These are phyloP conservation scores for Macaria liturata DNA, from an alignment of 2,888 invertebrate genomes.

Conservation along the genomic window DNA sequence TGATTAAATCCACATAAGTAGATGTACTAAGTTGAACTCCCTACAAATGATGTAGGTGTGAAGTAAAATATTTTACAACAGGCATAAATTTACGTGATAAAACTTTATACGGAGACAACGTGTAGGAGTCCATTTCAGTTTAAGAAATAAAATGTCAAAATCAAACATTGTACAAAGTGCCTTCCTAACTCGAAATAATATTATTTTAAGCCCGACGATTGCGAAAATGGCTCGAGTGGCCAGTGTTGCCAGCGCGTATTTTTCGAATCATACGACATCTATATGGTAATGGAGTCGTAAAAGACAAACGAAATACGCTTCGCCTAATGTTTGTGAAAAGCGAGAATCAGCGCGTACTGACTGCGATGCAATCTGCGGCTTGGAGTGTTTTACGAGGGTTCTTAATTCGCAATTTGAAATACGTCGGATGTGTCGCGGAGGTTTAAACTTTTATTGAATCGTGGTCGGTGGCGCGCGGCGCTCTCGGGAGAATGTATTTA, in stretches of 20 bases:
- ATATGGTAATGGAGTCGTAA: conserved; percentile 56
- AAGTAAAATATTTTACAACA: conserved; percentile 39
- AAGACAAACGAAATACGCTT: conserved; percentile 43
- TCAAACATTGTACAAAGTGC: conserved; percentile 57
- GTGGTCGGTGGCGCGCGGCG: conserved; percentile 36
- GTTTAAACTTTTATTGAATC: conserved; percentile 43
- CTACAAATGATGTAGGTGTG: conserved; percentile 3
- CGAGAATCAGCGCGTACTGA: conserved; percentile 43
- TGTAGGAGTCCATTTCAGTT: conserved; percentile 57
- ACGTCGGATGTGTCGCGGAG: conserved; percentile 31
- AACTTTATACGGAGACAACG: conserved; percentile 43
- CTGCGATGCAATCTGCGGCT: background rate
- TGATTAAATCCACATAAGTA: too few relatives aligned
- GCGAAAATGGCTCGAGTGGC: conserved; percentile 42
- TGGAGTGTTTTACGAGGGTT: conserved; percentile 51
- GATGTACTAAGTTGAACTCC: background rate
- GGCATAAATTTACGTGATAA: conserved; percentile 40
- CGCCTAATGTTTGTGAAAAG: conserved; percentile 56
- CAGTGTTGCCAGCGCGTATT: conserved; percentile 29
- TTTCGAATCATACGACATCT: conserved; percentile 39
- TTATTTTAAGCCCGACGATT: conserved; percentile 39
- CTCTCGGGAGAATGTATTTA: conserved; percentile 21
- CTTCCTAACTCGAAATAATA: conserved; percentile 54
- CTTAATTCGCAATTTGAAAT: conserved; percentile 58
- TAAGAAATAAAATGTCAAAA: conserved; percentile 50